Conservation (phyloP, 2,888 invertebrate genomes). For the Ochropacha duplaris region DNA sequence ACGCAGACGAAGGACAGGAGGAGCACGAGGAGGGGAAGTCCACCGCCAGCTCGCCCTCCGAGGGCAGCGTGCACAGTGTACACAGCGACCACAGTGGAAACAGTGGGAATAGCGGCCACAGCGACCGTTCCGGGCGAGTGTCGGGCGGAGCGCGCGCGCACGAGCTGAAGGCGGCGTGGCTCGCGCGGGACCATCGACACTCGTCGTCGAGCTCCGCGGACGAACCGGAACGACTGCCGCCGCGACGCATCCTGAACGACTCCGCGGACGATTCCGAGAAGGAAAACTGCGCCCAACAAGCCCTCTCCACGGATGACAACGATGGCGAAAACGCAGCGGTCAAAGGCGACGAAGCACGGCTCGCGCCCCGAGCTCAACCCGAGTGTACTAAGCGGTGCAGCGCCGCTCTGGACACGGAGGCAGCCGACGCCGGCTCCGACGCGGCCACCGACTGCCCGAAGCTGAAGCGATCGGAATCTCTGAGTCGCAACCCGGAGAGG, state of each 20-base stretch:
- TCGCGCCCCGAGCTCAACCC: constrained; percentile 7
- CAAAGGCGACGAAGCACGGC: not conserved
- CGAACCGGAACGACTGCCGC: constrained; percentile 49
- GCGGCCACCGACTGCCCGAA: constrained; percentile 47
- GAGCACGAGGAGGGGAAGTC: constrained; percentile 68
- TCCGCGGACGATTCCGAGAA: constrained; percentile 70
- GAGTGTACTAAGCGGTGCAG: constrained; percentile 52
- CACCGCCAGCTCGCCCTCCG: constrained; percentile 56
- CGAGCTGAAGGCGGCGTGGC: constrained; percentile 75
- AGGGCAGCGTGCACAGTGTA: constrained; percentile 45
- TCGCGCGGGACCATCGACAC: constrained; percentile 67
- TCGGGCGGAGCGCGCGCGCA: constrained; percentile 59
- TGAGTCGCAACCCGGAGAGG: constrained; percentile 81
- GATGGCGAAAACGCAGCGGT: constrained; percentile 11
- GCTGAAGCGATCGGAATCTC: constrained; percentile 84
- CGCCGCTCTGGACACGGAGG: constrained; percentile 42
- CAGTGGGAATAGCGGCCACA: constrained; percentile 20
- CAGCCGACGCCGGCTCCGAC: constrained; percentile 26
- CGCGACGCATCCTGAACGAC: constrained; percentile 36
- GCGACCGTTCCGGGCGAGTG: constrained; percentile 28
- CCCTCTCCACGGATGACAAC: constrained; percentile 5
- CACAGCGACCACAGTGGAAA: constrained; percentile 15
- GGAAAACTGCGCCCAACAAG: constrained; percentile 58
- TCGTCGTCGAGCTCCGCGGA: constrained; percentile 61
- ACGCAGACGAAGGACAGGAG: constrained; percentile 87